Conservation (phyloP, 2,888 invertebrate species). For the Caenorhabditis panamensis region DNA sequence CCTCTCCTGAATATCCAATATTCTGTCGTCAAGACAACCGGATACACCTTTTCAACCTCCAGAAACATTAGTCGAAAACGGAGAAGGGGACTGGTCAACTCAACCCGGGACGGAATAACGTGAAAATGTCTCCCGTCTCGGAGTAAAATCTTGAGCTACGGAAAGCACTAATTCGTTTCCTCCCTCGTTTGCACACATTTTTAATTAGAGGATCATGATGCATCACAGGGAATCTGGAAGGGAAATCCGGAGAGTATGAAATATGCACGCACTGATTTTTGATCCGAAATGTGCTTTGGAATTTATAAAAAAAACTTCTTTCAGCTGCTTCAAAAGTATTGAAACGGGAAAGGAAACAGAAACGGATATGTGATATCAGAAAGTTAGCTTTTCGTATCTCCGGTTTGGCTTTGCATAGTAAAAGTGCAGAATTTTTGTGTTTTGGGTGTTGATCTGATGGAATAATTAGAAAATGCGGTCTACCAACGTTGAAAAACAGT, state of each 20-base stretch:
- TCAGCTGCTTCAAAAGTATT: background rate
- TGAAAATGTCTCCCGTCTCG: too few species aligned
- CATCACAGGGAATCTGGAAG: background rate
- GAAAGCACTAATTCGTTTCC: conserved; percentile 23
- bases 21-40: background rate
- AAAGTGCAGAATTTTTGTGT: too few species aligned
- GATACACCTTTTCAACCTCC: too few species aligned
- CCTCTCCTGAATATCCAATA: background rate
- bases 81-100: too few species aligned
- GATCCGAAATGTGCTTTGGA: background rate
- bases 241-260: background rate
- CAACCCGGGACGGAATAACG: too few species aligned
- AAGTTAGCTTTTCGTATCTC: too few species aligned
- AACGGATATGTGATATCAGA: background rate
- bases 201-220: conserved; percentile 20
- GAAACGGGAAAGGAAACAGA: background rate
- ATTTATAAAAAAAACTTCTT: background rate
- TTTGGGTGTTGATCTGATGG: too few species aligned
- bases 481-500: too few species aligned
- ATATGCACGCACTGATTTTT: background rate
- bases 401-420: too few species aligned
- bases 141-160: background rate
- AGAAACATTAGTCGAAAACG: background rate
- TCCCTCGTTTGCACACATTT: conserved; percentile 32
- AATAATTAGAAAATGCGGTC: too few species aligned